Percentiles rank a stretch among this genome's conserved stretches.
Conservation (phyloP, 2,797 vertebrate genomes). For the Todus mexicanus region DNA sequence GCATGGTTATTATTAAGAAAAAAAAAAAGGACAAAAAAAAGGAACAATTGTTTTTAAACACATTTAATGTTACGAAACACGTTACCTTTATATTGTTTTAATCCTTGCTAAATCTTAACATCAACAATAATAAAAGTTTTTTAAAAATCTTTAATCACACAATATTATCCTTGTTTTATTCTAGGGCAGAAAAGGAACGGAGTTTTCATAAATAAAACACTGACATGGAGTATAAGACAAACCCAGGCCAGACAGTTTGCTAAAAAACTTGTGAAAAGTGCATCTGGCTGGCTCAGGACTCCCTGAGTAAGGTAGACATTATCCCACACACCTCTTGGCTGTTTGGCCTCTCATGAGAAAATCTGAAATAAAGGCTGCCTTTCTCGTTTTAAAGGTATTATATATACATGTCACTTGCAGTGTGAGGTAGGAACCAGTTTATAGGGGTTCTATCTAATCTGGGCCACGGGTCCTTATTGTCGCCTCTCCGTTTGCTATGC, state of each 20-base stretch:
- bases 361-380: slow-evolving; percentile 42
- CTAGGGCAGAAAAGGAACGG: slow-evolving; percentile 24
- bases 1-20: not conserved
- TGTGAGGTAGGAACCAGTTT: slow-evolving; percentile 55
- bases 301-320: slow-evolving; percentile 57
- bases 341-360: not conserved
- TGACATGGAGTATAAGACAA: slow-evolving; percentile 41
- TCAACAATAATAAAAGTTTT: not conserved
- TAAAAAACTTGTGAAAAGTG: slow-evolving; percentile 29
- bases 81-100: not conserved
- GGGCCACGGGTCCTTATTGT: not conserved
- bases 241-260: slow-evolving; percentile 49
- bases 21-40: not conserved
- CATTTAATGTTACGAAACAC: slow-evolving; percentile 56
- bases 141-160: not conserved
- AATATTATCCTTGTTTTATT: not conserved
- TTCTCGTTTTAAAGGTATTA: not conserved
- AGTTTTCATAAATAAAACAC: slow-evolving; percentile 59
- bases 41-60: not conserved
- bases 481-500: not conserved
- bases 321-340: not conserved
- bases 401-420: not conserved
- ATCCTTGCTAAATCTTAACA: slow-evolving; percentile 11
- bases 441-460: not conserved
- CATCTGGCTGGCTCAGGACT: slow-evolving; percentile 54